Evolutionary conservation across 2,888 invertebrate species (phyloP), one percentile per base, ranked within the genome.

Genomic region (Podabrus alpinus): DNA sequence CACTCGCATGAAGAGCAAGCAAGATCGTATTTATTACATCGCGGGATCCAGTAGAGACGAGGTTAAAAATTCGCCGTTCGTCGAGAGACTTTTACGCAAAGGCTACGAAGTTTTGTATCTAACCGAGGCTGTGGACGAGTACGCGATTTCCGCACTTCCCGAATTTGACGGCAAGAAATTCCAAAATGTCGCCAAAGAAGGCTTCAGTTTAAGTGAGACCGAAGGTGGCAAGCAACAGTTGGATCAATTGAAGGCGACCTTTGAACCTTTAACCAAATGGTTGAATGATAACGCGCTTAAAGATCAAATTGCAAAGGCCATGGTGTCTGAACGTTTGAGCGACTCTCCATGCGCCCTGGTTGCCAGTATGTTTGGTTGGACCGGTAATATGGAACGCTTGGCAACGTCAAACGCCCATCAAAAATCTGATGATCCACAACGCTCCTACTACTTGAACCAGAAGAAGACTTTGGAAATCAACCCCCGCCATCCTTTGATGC

Each of bases 171-270:
- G 97, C 71, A 97, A 98, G 89, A 99, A 98, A 88, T 99, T 99
- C 95, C 97, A 97, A 89, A 99, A 99, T 87, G 97, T 98, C 71
- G 99, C 99, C 81, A 99, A 99, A 89, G 99, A 99, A 89, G 98
- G 98, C 29, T 94, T 99, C 86, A 92, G 93, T 80, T 88, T 99
- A 9, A 92, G 94, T 64, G 96, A 97, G 84, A 90, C 89, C 15
- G 92, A 91, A 82, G 89, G 88, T 79, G 89, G 89, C 78, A 94
- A 95, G 88, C 94, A 94, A 86, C 91, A 92, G 80, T 88, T 93
- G 83, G 96, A 97, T 85, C 91, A 92, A 73, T 86, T 95, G 76
- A 94, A 94, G 86, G 90, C 90, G 80, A 91, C 92, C 73, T 97
- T 93, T 87, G 96, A 97, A 88, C 97, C 98, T 66, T 90, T 99